Evolutionary conservation across 2,797 vertebrate species (phyloP).

Genomic region (Sciurus vulgaris): DNA sequence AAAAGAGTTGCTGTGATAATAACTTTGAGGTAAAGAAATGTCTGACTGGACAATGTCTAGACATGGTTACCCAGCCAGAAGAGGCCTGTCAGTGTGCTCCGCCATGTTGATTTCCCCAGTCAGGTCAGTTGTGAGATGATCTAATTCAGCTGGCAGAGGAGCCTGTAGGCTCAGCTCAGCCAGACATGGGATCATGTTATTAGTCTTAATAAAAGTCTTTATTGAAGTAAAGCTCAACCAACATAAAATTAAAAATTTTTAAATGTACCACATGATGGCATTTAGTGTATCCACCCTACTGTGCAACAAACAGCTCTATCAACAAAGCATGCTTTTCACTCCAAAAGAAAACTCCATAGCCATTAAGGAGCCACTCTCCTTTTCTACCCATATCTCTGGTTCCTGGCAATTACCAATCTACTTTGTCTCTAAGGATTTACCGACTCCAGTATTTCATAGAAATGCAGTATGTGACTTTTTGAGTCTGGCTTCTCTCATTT

Average conservation of each 20-base stretch:
- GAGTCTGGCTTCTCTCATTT: neutral
- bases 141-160: neutral
- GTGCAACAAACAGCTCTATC: neutral
- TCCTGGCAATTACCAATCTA: neutral
- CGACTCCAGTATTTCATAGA: neutral
- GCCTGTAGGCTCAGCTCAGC: neutral
- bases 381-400: accelerated
- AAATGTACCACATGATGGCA: neutral
- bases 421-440: neutral
- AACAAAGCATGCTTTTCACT: neutral
- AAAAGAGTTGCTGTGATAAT: neutral
- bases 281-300: neutral
- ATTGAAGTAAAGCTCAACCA: neutral
- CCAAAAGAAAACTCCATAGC: neutral
- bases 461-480: neutral
- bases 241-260: neutral
- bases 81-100: neutral
- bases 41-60: neutral
- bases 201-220: neutral
- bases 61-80: neutral
- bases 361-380: no score
- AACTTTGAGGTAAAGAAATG: slow-evolving; percentile 23
- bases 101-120: neutral
- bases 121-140: neutral
- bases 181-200: neutral